These are phyloP conservation scores for Phymanthus crucifer DNA, from an alignment of 92 coral and sea anemone genomes.

Conservation along the genomic window DNA sequence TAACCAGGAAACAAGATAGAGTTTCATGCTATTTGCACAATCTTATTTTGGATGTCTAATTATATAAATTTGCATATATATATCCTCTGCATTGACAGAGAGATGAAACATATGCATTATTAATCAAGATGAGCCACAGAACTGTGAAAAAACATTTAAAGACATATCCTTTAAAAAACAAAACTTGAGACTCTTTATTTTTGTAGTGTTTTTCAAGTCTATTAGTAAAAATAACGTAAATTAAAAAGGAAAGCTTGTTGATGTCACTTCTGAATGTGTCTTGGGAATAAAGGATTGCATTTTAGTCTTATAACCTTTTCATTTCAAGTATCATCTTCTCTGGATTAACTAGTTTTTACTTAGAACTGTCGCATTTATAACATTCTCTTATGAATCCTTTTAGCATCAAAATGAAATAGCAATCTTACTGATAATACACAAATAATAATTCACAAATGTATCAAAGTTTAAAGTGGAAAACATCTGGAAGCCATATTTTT, in stretches of 20 bases:
- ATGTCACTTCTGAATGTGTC: too few species aligned
- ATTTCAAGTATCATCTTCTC: too few species aligned
- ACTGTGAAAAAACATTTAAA: background rate
- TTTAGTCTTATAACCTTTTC: too few species aligned
- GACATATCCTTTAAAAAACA: background rate
- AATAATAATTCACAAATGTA: background rate
- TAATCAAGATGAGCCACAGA: background rate
- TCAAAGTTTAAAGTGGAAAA: background rate
- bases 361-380: too few species aligned
- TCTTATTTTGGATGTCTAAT: background rate
- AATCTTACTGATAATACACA: background rate
- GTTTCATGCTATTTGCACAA: background rate
- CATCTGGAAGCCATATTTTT: background rate
- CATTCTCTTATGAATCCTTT: background rate
- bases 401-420: background rate
- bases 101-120: background rate
- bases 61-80: background rate
- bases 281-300: background rate
- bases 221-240: too few species aligned
- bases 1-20: slow-evolving; percentile 3
- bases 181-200: too few species aligned
- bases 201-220: too few species aligned
- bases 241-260: too few species aligned
- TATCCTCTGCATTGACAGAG: background rate
- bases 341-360: background rate